Conservation (phyloP, 2,888 invertebrate species). For the Machimus atricapillus region DNA sequence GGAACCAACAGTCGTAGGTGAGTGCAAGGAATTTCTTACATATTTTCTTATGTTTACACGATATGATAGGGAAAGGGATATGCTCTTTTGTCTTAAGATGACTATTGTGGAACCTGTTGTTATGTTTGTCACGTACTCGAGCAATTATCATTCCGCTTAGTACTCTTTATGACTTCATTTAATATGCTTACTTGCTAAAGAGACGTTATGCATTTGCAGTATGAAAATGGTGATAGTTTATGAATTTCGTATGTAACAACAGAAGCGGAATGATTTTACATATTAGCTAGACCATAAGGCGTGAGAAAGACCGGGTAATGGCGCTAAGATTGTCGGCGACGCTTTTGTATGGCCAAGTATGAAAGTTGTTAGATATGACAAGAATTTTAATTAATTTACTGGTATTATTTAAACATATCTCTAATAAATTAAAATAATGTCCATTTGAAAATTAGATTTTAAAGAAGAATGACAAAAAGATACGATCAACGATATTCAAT, state of each 20-base stretch:
- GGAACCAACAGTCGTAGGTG: slow-evolving; percentile 91
- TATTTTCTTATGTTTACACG: background rate
- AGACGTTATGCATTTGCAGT: background rate
- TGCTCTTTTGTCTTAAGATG: background rate
- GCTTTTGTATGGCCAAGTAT: background rate
- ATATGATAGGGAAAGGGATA: background rate
- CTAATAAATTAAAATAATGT: no score
- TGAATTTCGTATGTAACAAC: background rate
- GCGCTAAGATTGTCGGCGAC: background rate
- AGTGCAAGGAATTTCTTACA: slow-evolving; percentile 52
- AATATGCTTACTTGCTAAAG: background rate
- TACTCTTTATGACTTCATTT: background rate
- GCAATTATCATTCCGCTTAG: background rate
- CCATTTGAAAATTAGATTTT: no score
- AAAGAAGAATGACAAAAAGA: no score
- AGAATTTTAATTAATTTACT: background rate
- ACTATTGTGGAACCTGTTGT: background rate
- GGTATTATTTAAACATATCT: background rate
- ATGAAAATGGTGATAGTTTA: background rate
- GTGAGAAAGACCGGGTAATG: background rate
- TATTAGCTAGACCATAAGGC: background rate
- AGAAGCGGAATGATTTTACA: background rate
- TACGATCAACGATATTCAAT: no score
- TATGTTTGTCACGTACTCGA: background rate
- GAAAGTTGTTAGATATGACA: background rate